Percentiles rank a stretch among this genome's conserved stretches.
Conservation (phyloP, 2,888 invertebrate genomes). For the Drosophila merina region DNA sequence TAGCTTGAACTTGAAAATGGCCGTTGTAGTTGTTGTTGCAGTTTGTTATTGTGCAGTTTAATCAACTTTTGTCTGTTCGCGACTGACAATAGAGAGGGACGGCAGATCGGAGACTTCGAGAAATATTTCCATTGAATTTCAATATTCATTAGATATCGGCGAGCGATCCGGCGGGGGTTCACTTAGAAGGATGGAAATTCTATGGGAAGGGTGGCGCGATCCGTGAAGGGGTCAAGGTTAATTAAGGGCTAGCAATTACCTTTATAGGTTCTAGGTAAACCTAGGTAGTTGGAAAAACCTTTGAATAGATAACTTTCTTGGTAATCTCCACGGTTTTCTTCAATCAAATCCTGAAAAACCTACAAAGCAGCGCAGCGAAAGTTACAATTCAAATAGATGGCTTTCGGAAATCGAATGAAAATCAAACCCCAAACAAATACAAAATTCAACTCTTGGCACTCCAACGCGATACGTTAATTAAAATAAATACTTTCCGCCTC, state of each 20-base stretch:
- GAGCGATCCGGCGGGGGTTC: conserved; percentile 19
- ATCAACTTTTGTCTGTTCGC: conserved; percentile 70
- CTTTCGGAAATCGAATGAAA: conserved; percentile 66
- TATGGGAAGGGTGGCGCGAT: conserved; percentile 1
- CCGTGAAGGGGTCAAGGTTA: conserved; percentile 15
- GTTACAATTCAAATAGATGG: conserved; percentile 53
- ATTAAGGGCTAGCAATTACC: neutral
- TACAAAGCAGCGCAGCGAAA: conserved; percentile 45
- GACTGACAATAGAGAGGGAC: conserved; percentile 25
- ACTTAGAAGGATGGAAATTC: conserved; percentile 16
- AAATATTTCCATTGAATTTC: conserved; percentile 71
- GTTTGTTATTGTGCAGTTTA: conserved; percentile 78
- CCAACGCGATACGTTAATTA: conserved; percentile 69
- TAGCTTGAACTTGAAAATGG: conserved; percentile 74
- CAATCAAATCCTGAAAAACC: neutral
- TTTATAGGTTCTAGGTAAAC: neutral
- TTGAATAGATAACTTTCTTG: neutral
- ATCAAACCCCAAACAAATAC: neutral
- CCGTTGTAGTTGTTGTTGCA: conserved; percentile 54
- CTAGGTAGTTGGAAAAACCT: neutral
- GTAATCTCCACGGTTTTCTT: too few species aligned
- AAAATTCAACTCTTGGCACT: conserved; percentile 31
- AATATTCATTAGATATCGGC: conserved; percentile 57
- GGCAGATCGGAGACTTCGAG: conserved; percentile 59
- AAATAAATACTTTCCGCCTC: conserved; percentile 77